Conservation (phyloP, 2,888 invertebrate species). For the Meiosimyza platycephala region DNA sequence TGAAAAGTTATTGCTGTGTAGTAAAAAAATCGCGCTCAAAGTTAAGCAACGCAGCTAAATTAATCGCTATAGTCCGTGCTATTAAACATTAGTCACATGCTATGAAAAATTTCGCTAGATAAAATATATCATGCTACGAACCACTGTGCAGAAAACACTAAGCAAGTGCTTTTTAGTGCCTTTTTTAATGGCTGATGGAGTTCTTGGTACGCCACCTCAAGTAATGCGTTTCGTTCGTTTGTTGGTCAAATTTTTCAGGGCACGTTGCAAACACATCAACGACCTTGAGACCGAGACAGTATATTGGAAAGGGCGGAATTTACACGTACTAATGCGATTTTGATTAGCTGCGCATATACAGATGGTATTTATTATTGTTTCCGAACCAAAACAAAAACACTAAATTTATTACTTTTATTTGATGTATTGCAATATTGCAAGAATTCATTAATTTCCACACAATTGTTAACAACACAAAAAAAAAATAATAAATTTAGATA, state of each 20-base stretch:
- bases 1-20: too few species aligned
- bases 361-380: not conserved
- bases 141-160: too few species aligned
- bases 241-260: constrained; percentile 41
- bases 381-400: not conserved
- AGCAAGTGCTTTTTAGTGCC: too few species aligned
- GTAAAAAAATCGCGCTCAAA: too few species aligned
- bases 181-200: too few species aligned
- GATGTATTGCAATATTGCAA: constrained; percentile 23
- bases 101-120: too few species aligned
- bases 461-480: not conserved
- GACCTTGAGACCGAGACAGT: constrained; percentile 49
- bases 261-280: constrained; percentile 38
- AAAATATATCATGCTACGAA: too few species aligned
- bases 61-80: too few species aligned
- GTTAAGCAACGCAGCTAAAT: too few species aligned
- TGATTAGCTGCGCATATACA: constrained; percentile 2
- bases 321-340: constrained; percentile 19
- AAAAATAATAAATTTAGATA: not conserved
- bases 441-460: constrained; percentile 22
- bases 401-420: not conserved
- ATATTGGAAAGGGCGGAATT: not conserved
- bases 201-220: not conserved
- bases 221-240: not conserved
- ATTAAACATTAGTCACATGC: too few species aligned